Base-by-base conservation (phyloP, 2,113 vertebrate species). In the Galbula dea region DNA sequence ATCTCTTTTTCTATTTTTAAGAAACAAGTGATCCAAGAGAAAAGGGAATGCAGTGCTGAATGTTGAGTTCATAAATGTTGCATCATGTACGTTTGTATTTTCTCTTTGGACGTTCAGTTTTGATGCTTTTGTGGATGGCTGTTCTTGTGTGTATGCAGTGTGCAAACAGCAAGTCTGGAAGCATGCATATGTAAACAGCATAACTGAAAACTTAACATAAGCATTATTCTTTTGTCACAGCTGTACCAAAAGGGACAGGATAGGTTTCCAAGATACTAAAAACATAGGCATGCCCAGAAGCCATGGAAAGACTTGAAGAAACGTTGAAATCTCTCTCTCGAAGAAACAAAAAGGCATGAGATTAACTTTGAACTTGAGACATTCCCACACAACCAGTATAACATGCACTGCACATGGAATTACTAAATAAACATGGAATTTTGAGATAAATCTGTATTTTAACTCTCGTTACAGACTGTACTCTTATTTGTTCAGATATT, bases 241-340 rank as follows among this genome's bases (percentile, higher is more conserved):
- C 95, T 93, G 34, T 86, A 91, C 97, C 29, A 91, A 96, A 94
- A 94, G 94, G 93, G 93, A 54, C 96, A 97, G 95, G 87, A 96
- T 97, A 97, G 97, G 96, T 96, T 97, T 96, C 59, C 96, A 72
- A 96, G 94, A 95, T 96, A 95, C 95, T 97, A 96, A 89, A 97
- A 96, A 58, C 77, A 3, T 96, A 97, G 96, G 92, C 96, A 96
- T 96, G 77, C 75, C 96, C 94, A 87, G 96, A 92, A 97, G 95
- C 96, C 92, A 79, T 96, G 96, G 91, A 89, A 95, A 93, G 83
- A 94, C 93, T 90, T 94, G 96, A 96, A 97, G 95, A 97, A 96
- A 59, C 72, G 20, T 91, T 96, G 96, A 97, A 95, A 96, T 92
- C 94, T 93, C 55, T 95, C 73, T 90, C 83, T 95, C 57, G 96